Conservation (phyloP, 2,888 invertebrate species). For the Tipula helvola region DNA sequence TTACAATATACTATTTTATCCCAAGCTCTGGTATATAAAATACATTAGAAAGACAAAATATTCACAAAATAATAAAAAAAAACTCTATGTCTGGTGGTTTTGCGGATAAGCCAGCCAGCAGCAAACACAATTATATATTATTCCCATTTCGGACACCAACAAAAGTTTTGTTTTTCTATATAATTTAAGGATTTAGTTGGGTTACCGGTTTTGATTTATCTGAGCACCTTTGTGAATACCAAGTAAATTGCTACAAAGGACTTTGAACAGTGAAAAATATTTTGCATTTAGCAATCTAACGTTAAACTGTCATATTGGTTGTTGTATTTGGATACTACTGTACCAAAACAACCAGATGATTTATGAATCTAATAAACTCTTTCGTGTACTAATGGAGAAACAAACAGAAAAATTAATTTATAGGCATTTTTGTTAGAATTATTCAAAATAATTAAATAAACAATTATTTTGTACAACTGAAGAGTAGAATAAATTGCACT, state of each 20-base stretch:
- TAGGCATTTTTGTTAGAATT: neutral
- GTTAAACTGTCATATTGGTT: neutral
- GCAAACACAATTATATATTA: neutral
- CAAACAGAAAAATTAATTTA: neutral
- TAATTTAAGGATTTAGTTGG: neutral
- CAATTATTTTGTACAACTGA: neutral
- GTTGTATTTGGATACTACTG: neutral
- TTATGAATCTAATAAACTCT: neutral
- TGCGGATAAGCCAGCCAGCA: neutral
- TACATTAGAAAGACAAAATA: neutral
- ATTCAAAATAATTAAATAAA: neutral
- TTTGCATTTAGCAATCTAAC: neutral
- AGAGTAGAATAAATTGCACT: neutral
- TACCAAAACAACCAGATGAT: neutral
- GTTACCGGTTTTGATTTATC: neutral
- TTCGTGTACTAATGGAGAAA: neutral
- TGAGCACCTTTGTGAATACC: neutral
- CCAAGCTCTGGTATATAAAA: neutral
- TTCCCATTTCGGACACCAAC: neutral
- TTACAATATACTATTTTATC: neutral
- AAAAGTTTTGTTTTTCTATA: neutral
- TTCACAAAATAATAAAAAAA: neutral
- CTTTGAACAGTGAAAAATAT: neutral
- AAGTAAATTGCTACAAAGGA: neutral
- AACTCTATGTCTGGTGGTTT: neutral